These are phyloP conservation scores for Xestia ashworthii DNA, from an alignment of 2,888 invertebrate genomes.

Conservation along the genomic window DNA sequence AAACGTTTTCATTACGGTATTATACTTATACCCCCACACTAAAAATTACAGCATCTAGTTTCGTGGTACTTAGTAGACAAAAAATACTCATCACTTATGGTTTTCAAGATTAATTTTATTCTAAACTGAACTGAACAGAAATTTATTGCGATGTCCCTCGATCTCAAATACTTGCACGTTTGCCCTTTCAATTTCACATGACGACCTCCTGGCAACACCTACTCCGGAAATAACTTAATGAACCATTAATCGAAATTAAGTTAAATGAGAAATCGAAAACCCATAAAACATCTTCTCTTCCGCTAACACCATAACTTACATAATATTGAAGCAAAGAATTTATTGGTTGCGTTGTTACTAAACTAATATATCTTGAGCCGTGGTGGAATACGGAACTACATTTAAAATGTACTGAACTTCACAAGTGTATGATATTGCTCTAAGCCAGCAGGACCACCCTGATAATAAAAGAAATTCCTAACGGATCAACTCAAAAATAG, in stretches of 20 bases:
- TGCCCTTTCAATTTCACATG: background rate
- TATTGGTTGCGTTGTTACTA: constrained; percentile 30
- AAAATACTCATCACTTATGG: background rate
- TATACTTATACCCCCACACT: background rate
- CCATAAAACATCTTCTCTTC: constrained; percentile 27
- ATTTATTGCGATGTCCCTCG: background rate
- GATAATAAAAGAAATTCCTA: too few relatives aligned
- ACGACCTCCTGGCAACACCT: background rate
- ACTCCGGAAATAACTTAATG: background rate
- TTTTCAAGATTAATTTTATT: background rate
- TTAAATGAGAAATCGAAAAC: constrained; percentile 19
- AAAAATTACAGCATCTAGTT: background rate
- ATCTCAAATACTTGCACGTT: background rate
- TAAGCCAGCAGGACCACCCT: too few relatives aligned
- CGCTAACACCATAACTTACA: constrained; percentile 33
- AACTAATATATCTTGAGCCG: background rate
- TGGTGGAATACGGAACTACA: background rate
- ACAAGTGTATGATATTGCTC: too few relatives aligned
- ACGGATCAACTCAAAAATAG: too few relatives aligned
- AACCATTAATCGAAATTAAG: constrained; percentile 20
- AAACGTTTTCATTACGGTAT: background rate
- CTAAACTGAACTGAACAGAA: background rate
- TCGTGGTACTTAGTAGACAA: background rate
- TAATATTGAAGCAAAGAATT: constrained; percentile 38
- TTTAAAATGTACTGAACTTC: background rate